phyloP scores from a whole-genome alignment of 2,888 invertebrate species.

The Heteromyza rotundicornis region DNA sequence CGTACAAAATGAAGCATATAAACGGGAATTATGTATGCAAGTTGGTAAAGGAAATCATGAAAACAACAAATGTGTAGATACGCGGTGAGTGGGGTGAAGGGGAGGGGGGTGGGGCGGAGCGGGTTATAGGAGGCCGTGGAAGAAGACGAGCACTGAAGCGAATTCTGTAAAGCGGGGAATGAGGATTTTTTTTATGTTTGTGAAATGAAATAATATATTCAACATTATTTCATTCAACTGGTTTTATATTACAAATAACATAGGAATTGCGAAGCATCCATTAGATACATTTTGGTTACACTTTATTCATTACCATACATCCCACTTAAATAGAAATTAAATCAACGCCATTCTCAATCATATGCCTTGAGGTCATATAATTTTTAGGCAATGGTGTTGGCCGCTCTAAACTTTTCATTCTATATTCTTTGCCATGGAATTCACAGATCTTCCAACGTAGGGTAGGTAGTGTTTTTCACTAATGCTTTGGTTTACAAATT shows the following conservation, averaged over 20 bases:
- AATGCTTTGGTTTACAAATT: constrained; percentile 6
- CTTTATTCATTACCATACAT: neutral
- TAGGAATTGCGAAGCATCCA: too few species aligned
- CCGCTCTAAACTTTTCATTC: constrained; percentile 50
- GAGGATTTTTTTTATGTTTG: too few species aligned
- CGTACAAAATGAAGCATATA: constrained; percentile 20
- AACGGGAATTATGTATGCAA: constrained; percentile 1
- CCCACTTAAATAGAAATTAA: constrained; percentile 53
- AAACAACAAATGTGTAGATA: constrained; percentile 18
- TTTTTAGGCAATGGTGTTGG: constrained; percentile 58
- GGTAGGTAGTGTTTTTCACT: too few species aligned
- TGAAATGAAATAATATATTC: too few species aligned
- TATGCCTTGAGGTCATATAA: constrained; percentile 52
- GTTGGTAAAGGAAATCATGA: constrained; percentile 12
- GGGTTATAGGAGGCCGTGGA: too few species aligned
- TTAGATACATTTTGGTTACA: too few species aligned
- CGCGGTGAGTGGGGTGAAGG: too few species aligned
- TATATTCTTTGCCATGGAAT: constrained; percentile 52
- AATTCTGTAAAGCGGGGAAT: too few species aligned
- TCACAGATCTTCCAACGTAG: constrained; percentile 57
- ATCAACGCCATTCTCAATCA: constrained; percentile 57
- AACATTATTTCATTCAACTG: too few species aligned
- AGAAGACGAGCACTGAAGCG: too few species aligned
- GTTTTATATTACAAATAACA: too few species aligned
- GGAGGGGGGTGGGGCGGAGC: neutral